phyloP scores from a whole-genome alignment of 2,797 vertebrate genomes.

The Hoplostethus mediterraneus region DNA sequence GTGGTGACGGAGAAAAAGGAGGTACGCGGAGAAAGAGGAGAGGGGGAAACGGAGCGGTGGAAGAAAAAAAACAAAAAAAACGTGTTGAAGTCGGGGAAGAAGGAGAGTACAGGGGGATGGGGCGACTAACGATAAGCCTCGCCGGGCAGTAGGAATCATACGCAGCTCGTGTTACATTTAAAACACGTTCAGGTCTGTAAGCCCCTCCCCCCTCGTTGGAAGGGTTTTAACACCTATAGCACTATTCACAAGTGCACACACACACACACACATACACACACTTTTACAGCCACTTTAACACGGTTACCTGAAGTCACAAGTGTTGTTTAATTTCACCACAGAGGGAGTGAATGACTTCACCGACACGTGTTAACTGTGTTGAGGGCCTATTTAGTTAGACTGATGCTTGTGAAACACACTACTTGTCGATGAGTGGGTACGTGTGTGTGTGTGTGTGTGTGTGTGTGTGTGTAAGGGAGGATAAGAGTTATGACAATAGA shows the following conservation, averaged over 20 bases:
- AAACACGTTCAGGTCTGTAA: constrained; percentile 63
- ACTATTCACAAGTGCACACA: constrained; percentile 35
- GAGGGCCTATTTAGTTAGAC: constrained; percentile 65
- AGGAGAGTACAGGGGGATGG: constrained; percentile 46
- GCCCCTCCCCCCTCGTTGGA: constrained; percentile 59
- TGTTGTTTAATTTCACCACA: constrained; percentile 69
- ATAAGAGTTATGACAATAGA: constrained; percentile 63
- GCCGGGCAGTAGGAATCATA: constrained; percentile 53
- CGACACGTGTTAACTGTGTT: constrained; percentile 68
- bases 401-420: constrained; percentile 55
- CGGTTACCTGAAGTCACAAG: constrained; percentile 65
- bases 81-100: constrained; percentile 13
- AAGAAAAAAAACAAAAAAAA: too few relatives aligned
- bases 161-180: constrained; percentile 68
- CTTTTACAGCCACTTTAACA: constrained; percentile 69
- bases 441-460: constrained; percentile 41
- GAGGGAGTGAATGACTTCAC: constrained; percentile 67
- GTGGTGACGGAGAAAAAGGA: constrained; percentile 40
- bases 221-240: constrained; percentile 58
- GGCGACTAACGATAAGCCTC: constrained; percentile 45
- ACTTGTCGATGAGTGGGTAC: constrained; percentile 61
- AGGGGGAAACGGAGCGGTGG: constrained; percentile 24
- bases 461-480: constrained; percentile 55
- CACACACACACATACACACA: constrained; percentile 48
- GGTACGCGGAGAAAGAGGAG: constrained; percentile 30